Conservation (phyloP, 2,113 vertebrate species). For the Parus major region DNA sequence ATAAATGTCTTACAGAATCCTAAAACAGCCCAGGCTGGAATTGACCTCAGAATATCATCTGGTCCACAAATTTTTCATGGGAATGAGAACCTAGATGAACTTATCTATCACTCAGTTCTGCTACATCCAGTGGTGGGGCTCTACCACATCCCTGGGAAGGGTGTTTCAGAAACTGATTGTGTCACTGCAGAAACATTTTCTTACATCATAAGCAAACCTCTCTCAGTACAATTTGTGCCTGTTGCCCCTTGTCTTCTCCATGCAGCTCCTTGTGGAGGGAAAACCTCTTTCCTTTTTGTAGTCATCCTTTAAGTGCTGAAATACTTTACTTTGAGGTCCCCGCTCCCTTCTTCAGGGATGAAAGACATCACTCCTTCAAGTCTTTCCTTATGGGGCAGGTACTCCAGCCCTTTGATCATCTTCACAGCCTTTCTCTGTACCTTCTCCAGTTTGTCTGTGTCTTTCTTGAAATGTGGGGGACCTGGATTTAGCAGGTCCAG, state of each 20-base stretch:
- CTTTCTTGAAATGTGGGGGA: neutral
- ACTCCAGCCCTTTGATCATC: neutral
- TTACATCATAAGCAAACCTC: neutral
- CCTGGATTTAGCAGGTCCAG: neutral
- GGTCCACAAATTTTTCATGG: neutral
- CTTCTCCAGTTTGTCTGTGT: neutral
- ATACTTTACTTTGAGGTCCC: neutral
- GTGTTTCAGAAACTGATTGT: neutral
- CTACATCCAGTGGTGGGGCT: neutral
- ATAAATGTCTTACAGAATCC: neutral
- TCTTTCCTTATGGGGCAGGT: rapidly evolving
- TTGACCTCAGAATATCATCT: neutral
- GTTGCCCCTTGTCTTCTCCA: neutral
- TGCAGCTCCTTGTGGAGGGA: neutral
- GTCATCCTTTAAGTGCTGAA: neutral
- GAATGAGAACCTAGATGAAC: neutral
- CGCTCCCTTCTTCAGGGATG: neutral
- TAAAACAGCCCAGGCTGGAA: neutral
- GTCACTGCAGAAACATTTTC: neutral
- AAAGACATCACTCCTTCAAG: neutral
- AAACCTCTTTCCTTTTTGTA: neutral
- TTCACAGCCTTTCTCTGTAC: neutral
- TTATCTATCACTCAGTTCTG: neutral
- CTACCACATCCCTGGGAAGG: rapidly evolving
- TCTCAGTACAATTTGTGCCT: neutral